These are phyloP conservation scores for Catamblyrhynchus diadema DNA, from an alignment of 2,797 vertebrate genomes.

Conservation along the genomic window DNA sequence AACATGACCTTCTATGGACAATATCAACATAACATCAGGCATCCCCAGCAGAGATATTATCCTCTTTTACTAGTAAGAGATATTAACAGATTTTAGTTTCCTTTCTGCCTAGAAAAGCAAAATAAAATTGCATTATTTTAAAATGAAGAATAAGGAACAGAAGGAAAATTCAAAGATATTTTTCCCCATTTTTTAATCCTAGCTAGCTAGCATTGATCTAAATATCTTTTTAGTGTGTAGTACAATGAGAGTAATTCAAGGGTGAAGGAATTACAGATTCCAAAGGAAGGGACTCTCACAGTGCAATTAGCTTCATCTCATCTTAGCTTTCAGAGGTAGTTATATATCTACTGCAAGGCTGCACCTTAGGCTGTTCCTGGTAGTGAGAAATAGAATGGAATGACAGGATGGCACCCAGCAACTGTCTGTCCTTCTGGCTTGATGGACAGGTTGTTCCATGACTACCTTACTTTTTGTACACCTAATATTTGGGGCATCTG, in stretches of 20 bases:
- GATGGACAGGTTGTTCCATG: not conserved
- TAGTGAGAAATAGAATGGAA: not conserved
- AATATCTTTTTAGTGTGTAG: not conserved
- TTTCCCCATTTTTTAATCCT: not conserved
- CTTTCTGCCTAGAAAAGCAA: not conserved
- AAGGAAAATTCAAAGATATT: not conserved
- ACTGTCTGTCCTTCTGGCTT: not conserved
- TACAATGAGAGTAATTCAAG: not conserved
- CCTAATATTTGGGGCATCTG: not conserved
- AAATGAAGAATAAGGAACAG: not conserved
- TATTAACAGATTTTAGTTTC: not conserved
- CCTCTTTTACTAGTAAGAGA: not conserved
- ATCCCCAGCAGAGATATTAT: not conserved
- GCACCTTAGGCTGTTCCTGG: not conserved
- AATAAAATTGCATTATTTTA: not conserved
- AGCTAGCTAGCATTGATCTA: not conserved
- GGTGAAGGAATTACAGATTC: not conserved
- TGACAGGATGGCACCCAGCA: not conserved
- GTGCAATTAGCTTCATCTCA: not conserved
- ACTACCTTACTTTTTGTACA: not conserved
- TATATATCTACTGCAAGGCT: not conserved
- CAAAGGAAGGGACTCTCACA: not conserved
- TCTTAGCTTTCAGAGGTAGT: not conserved
- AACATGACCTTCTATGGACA: not conserved
- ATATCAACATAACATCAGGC: not conserved